Evolutionary conservation across 1,140 invertebrate genomes (phyloP).

Genomic region (Odontomachus brunneus): DNA sequence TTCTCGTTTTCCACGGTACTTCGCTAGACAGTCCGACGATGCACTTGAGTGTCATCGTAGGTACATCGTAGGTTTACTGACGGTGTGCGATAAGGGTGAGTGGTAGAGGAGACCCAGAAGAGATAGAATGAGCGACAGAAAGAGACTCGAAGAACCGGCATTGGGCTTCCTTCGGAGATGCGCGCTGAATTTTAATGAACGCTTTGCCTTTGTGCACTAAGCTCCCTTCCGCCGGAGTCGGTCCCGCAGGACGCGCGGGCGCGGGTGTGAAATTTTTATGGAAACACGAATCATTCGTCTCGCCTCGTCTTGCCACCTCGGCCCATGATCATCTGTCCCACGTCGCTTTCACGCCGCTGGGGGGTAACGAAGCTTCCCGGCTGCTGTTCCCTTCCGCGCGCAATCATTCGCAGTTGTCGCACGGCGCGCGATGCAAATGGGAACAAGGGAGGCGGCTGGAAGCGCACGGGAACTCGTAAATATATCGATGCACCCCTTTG

Average conservation of each 20-base stretch:
- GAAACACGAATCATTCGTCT: slow-evolving; percentile 67
- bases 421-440: slow-evolving; percentile 5
- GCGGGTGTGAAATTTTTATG: slow-evolving; percentile 71
- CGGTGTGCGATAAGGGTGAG: background rate
- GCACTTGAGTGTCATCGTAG: background rate
- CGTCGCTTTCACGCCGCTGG: too few relatives aligned
- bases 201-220: slow-evolving; percentile 69
- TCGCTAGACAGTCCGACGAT: background rate
- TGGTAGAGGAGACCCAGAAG: background rate
- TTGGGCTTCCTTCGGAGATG: slow-evolving; percentile 47
- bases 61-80: slow-evolving; percentile 27
- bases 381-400: slow-evolving; percentile 8
- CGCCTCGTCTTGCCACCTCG: background rate
- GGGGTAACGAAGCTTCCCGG: background rate
- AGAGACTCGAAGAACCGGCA: slow-evolving; percentile 24
- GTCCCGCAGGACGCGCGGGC: slow-evolving; percentile 18
- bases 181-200: slow-evolving; percentile 71
- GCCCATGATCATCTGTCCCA: background rate
- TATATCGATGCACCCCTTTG: background rate
- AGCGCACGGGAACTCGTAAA: background rate
- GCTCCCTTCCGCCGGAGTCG: slow-evolving; percentile 11
- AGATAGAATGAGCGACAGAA: background rate
- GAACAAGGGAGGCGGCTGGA: slow-evolving; percentile 7
- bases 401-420: slow-evolving; percentile 11
- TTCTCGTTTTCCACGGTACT: too few relatives aligned